phyloP scores from a whole-genome alignment of 1,140 invertebrate genomes.

The Cotesia chilonis region DNA sequence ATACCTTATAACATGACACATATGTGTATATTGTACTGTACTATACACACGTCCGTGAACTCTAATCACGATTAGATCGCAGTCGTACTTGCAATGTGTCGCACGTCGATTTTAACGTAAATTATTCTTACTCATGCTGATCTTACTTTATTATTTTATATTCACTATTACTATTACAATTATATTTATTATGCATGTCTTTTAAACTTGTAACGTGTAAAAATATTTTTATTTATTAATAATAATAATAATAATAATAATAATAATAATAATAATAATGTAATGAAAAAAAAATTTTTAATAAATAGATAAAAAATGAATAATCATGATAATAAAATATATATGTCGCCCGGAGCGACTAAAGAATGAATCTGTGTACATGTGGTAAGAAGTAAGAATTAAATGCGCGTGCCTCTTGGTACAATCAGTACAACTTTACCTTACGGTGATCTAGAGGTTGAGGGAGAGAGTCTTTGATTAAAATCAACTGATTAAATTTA shows the following conservation, averaged over 20 bases:
- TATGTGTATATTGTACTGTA: conserved; percentile 40
- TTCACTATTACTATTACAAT: conserved; percentile 49
- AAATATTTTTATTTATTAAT: too few relatives aligned
- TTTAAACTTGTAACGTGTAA: conserved; percentile 42
- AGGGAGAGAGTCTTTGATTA: background rate
- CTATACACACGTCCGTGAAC: conserved; percentile 33
- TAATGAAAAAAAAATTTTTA: background rate
- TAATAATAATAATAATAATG: too few relatives aligned
- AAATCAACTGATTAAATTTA: conserved; percentile 17
- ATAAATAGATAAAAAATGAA: background rate
- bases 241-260: too few relatives aligned
- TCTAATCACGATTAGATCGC: conserved; percentile 41
- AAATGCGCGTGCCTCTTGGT: background rate
- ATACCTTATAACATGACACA: conserved; percentile 34
- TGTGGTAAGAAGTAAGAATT: background rate
- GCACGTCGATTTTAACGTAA: conserved; percentile 48
- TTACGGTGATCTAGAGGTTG: background rate
- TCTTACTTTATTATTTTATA: conserved; percentile 60
- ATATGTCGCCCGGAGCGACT: conserved; percentile 11
- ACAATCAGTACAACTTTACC: background rate
- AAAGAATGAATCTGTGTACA: conserved; percentile 9
- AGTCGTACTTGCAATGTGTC: conserved; percentile 54
- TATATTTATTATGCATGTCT: conserved; percentile 42
- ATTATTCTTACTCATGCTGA: conserved; percentile 7
- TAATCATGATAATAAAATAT: background rate